These are phyloP conservation scores for Carettochelys insculpta DNA, from an alignment of 2,113 vertebrate genomes.

Conservation along the genomic window DNA sequence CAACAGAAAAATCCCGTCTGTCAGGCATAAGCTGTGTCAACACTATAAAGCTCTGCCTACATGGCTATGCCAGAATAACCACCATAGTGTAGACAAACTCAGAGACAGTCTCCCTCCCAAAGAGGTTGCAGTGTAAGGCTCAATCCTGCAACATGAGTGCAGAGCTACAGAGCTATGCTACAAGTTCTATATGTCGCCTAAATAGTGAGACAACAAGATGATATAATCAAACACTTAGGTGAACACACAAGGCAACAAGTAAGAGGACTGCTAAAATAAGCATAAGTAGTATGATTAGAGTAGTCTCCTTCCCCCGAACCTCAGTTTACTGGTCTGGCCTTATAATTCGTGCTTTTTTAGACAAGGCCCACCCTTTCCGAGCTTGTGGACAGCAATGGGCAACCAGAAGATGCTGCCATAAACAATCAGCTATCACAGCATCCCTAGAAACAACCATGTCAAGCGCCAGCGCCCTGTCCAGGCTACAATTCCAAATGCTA, in stretches of 20 bases:
- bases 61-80: not conserved
- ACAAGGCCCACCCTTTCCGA: not conserved
- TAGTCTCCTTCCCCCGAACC: rapidly evolving
- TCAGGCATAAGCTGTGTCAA: not conserved
- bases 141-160: not conserved
- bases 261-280: too few relatives aligned
- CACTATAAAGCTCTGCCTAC: not conserved
- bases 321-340: not conserved
- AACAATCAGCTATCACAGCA: not conserved
- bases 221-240: too few relatives aligned
- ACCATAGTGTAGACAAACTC: rapidly evolving
- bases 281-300: too few relatives aligned
- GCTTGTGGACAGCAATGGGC: not conserved
- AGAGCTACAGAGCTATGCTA: not conserved
- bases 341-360: not conserved
- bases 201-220: not conserved
- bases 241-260: too few relatives aligned
- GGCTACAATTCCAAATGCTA: not conserved
- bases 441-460: rapidly evolving
- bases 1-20: not conserved
- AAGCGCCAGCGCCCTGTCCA: not conserved
- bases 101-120: not conserved
- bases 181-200: not conserved
- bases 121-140: not conserved
- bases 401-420: rapidly evolving